Evolutionary conservation across 2,113 vertebrate genomes (phyloP).

Genomic region (Perca flavescens): DNA sequence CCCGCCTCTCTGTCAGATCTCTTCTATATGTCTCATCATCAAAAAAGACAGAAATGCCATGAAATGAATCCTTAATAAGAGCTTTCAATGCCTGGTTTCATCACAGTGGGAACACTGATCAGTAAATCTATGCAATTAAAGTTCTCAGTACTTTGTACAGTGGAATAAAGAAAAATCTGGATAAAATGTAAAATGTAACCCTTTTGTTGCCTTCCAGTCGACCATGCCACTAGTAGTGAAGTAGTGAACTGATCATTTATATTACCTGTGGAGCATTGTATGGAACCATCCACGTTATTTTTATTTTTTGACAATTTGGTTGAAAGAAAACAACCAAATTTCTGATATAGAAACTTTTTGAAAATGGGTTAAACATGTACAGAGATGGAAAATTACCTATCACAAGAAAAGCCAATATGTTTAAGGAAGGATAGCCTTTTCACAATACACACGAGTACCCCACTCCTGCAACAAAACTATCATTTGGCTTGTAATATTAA

Average conservation of each 20-base stretch:
- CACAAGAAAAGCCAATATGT: neutral
- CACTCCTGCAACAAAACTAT: neutral
- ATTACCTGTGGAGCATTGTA: too few relatives aligned
- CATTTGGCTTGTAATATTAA: neutral
- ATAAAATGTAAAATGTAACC: neutral
- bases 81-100: slow-evolving; percentile 12
- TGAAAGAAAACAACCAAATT: too few relatives aligned
- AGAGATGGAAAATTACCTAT: neutral
- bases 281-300: too few relatives aligned
- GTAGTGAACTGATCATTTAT: too few relatives aligned
- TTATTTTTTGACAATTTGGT: too few relatives aligned
- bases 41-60: slow-evolving; percentile 12
- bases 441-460: too few relatives aligned
- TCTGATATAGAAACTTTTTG: too few relatives aligned
- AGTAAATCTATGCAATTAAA: slow-evolving; percentile 11
- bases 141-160: slow-evolving; percentile 1
- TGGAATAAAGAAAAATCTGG: neutral
- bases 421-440: neutral
- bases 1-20: neutral
- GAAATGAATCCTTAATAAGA: slow-evolving; percentile 8
- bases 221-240: too few relatives aligned
- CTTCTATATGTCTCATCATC: neutral
- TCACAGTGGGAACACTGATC: slow-evolving; percentile 14
- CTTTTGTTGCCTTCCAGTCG: too few relatives aligned
- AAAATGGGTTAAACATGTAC: too few relatives aligned